phyloP scores from a whole-genome alignment of 2,113 vertebrate species.

The Herpailurus yagouaroundi region DNA sequence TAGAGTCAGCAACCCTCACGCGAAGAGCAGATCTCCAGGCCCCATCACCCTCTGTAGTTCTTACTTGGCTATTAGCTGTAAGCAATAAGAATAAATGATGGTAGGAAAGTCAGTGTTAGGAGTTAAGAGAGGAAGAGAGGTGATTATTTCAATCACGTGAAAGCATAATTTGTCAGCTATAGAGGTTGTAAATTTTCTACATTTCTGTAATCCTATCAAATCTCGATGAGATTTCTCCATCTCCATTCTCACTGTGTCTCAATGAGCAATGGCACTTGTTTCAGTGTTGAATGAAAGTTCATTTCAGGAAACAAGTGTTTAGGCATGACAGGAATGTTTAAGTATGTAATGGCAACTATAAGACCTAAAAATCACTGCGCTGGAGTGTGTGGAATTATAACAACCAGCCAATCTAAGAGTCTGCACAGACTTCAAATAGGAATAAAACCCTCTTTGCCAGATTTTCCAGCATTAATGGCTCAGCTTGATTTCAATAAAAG shows the following conservation, averaged over 20 bases:
- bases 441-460: not conserved
- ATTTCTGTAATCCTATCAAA: constrained; percentile 1
- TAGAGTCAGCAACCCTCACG: not conserved
- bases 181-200: not conserved
- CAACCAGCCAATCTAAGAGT: not conserved
- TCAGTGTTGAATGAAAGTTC: constrained; percentile 11
- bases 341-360: not conserved
- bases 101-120: not conserved
- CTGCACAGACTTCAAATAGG: not conserved
- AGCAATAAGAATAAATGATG: not conserved
- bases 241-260: not conserved
- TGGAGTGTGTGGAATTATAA: not conserved
- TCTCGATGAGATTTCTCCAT: not conserved
- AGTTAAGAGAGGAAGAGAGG: not conserved
- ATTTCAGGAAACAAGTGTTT: constrained; percentile 15
- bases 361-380: not conserved
- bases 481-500: not conserved
- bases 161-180: not conserved
- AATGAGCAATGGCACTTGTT: not conserved
- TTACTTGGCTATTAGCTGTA: not conserved
- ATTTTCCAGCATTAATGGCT: not conserved
- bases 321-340: not conserved
- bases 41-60: not conserved
- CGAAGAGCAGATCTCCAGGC: not conserved
- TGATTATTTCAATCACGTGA: not conserved